Base-by-base conservation (phyloP, 1,140 invertebrate genomes). In the Acromyrmex charruanus region DNA sequence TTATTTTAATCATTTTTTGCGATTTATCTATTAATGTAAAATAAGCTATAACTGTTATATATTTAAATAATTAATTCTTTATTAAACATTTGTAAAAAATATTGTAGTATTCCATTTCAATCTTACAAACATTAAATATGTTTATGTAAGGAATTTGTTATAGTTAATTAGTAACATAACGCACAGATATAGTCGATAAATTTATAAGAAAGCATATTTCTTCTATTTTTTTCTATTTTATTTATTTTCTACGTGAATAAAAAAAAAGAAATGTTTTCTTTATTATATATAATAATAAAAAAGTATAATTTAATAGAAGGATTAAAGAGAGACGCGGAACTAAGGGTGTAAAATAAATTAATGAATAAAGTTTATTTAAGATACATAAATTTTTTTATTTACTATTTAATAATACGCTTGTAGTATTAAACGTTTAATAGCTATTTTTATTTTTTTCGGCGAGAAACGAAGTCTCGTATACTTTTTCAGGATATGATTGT, bases 1-100 rank as follows among this genome's bases (percentile, higher is more conserved):
- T 18, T 69, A 69, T 66, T 81, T 25, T 68, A 66, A 79, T 66
- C 6, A 31, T 35, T 55, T 68, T 80, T 66, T n/a, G 14, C 49
- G 39, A 74, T n/a, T 49, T 16, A 10, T 72, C 14, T 49, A 4
- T 59, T 59, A 49, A 55, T 4, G 16, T 72, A 31, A 82, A 66
- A 82, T 44, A 44, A 44, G 1, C 3, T 59, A 12, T 49, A 39
- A 71, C 10, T 71, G 21, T 1, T 49, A 49, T 44, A 12, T 44
- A 10, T 44, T 44, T 72, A 44, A 49, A 49, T 1, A 59, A 14
- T 72, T 55, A 82, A 18, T 69, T 25, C 2, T 72, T 72, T 39
- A 39, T 9, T 39, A 0, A 39, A 49, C 28, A 44, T 28, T 28
- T 2, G 21, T 21, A 21, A 69, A 53, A 53, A 39, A 51, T 84